Percentiles rank a stretch among this genome's conserved stretches.
Evolutionary conservation across 2,888 invertebrate species (phyloP).

Genomic region (Andrena bucephala): DNA sequence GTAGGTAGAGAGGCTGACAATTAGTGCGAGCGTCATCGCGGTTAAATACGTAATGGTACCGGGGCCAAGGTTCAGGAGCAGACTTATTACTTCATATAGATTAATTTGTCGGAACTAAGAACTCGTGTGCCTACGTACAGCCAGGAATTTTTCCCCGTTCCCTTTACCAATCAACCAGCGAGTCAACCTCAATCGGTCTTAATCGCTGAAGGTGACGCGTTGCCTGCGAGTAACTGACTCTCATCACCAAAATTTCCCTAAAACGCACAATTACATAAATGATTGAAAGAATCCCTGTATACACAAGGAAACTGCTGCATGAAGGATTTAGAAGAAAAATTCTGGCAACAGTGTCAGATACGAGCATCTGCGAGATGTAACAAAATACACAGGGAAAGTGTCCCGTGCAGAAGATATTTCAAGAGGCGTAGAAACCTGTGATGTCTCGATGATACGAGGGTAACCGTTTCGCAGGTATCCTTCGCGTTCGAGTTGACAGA

Average conservation of each 20-base stretch:
- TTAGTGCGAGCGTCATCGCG: constrained; percentile 65
- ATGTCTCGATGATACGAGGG: constrained; percentile 10
- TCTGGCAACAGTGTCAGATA: neutral
- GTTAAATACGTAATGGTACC: constrained; percentile 78
- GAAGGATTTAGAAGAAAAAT: neutral
- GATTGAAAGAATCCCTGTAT: neutral
- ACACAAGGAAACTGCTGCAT: neutral
- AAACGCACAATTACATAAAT: neutral
- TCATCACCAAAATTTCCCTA: neutral
- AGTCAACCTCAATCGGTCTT: constrained; percentile 20
- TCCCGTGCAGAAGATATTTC: neutral
- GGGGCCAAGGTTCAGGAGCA: constrained; percentile 79
- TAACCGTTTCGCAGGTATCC: constrained; percentile 47
- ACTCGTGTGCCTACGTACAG: constrained; percentile 41
- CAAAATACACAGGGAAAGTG: constrained; percentile 5
- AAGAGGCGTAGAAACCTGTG: neutral
- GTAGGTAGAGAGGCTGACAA: constrained; percentile 61
- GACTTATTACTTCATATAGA: constrained; percentile 73
- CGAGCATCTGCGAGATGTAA: neutral
- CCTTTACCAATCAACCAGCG: constrained; percentile 3
- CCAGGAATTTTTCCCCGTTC: constrained; percentile 15
- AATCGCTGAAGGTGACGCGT: constrained; percentile 27
- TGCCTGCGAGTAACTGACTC: neutral
- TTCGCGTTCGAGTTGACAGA: constrained; percentile 50
- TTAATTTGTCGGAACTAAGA: constrained; percentile 70